Percentiles rank a stretch among this genome's conserved stretches.
Conservation (phyloP, 1,140 invertebrate species). For the Atta texana region DNA sequence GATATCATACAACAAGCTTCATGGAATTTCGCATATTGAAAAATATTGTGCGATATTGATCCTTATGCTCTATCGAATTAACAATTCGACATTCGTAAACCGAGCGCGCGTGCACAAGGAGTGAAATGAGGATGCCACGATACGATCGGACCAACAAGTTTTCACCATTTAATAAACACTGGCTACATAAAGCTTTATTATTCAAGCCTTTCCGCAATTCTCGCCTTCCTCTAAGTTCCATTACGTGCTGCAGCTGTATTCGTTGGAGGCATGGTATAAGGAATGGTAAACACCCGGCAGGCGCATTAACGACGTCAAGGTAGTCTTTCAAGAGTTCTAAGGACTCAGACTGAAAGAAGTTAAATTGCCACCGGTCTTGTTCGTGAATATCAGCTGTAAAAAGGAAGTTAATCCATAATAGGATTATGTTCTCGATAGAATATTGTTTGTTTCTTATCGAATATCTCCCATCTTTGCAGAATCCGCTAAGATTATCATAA, state of each 20-base stretch:
- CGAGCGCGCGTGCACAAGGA: background rate
- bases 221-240: background rate
- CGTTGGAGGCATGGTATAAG: background rate
- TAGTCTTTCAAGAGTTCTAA: constrained; percentile 13
- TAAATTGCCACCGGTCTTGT: background rate
- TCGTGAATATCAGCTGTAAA: constrained; percentile 2
- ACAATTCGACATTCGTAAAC: background rate
- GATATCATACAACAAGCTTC: background rate
- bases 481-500: background rate
- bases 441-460: constrained; percentile 12
- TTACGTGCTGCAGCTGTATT: background rate
- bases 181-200: constrained; percentile 31
- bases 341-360: background rate
- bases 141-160: background rate
- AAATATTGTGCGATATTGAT: constrained; percentile 24
- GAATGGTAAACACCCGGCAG: background rate
- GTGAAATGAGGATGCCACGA: background rate
- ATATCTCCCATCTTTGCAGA: background rate
- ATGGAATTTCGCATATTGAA: background rate
- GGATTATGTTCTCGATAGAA: background rate
- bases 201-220: background rate
- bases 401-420: constrained; percentile 3
- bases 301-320: background rate
- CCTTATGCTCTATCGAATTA: background rate
- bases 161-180: constrained; percentile 8